These are phyloP conservation scores for Lycodopsis pacificus DNA, from an alignment of 2,797 vertebrate species.

Conservation along the genomic window DNA sequence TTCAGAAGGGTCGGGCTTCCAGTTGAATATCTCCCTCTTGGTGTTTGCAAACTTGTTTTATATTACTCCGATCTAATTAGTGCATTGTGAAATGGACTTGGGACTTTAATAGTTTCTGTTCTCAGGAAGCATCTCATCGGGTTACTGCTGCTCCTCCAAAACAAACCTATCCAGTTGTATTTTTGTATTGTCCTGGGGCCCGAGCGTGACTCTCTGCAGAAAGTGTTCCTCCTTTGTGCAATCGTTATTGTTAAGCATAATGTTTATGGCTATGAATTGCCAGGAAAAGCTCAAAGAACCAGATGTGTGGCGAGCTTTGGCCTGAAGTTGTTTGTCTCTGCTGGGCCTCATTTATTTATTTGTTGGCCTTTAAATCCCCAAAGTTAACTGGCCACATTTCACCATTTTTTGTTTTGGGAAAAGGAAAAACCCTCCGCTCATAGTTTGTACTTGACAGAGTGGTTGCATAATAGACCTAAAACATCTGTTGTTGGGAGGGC, in stretches of 20 bases:
- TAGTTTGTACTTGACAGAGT: neutral
- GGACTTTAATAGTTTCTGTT: neutral
- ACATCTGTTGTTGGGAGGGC: neutral
- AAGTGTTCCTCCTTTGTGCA: neutral
- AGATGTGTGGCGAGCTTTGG: conserved; percentile 3
- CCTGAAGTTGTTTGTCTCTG: neutral
- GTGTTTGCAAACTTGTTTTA: neutral
- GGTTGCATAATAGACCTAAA: neutral
- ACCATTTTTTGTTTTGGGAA: neutral
- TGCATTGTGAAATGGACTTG: neutral
- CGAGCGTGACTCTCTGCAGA: neutral
- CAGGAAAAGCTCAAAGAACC: neutral
- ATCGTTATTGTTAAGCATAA: neutral
- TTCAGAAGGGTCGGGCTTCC: neutral
- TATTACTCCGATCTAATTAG: too few relatives aligned
- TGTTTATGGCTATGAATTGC: neutral
- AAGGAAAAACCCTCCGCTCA: neutral
- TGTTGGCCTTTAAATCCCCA: neutral
- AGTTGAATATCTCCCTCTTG: neutral
- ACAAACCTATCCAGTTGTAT: neutral
- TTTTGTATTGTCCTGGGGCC: neutral
- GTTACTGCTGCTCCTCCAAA: neutral
- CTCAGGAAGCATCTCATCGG: neutral
- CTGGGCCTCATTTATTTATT: neutral
- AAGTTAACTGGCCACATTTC: neutral